phyloP scores from a whole-genome alignment of 2,113 vertebrate genomes.

The Promerops cafer region DNA sequence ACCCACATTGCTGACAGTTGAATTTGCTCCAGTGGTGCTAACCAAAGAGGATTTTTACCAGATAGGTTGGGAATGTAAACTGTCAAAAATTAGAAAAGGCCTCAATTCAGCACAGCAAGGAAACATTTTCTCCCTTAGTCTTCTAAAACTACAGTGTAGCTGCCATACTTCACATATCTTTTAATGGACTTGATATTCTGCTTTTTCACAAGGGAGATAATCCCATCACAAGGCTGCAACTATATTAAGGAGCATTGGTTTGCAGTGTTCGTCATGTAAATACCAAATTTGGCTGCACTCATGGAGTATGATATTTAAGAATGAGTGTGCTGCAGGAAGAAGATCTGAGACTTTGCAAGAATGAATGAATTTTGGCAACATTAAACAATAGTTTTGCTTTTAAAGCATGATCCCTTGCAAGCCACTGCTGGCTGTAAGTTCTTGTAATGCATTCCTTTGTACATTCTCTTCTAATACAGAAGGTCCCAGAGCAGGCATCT shows the following conservation, averaged over 20 bases:
- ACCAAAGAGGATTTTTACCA: slow-evolving; percentile 16
- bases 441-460: background rate
- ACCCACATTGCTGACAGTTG: background rate
- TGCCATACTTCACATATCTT: slow-evolving; percentile 25
- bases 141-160: slow-evolving; percentile 2
- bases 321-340: slow-evolving; percentile 33
- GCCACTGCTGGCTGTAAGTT: background rate
- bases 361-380: slow-evolving; percentile 32
- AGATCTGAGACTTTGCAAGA: background rate
- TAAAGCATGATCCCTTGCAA: background rate
- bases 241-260: slow-evolving; percentile 30
- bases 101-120: slow-evolving; percentile 13
- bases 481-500: background rate
- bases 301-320: slow-evolving; percentile 35
- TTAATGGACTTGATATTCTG: slow-evolving; percentile 56
- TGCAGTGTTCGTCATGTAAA: background rate
- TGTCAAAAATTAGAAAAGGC: slow-evolving; percentile 33
- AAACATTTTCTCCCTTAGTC: background rate
- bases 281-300: background rate
- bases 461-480: background rate
- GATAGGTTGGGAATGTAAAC: slow-evolving; percentile 15
- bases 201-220: slow-evolving; percentile 46
- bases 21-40: slow-evolving; percentile 38
- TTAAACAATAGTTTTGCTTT: slow-evolving; percentile 21
- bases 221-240: slow-evolving; percentile 31